These are phyloP conservation scores for Leptoclinus maculatus DNA, from an alignment of 2,797 vertebrate genomes.

Conservation along the genomic window DNA sequence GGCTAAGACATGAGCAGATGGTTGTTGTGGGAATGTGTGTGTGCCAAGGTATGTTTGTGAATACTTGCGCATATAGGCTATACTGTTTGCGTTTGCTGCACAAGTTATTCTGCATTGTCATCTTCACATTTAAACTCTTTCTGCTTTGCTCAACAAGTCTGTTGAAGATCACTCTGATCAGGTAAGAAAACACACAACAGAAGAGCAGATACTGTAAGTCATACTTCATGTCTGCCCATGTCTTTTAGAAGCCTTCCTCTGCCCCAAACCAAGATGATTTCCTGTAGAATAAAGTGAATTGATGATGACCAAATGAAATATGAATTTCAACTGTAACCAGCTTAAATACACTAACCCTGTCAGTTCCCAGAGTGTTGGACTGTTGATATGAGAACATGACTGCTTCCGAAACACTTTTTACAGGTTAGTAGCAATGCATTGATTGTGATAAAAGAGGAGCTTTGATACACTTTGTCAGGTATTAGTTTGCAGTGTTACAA, in stretches of 20 bases:
- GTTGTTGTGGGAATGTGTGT: slow-evolving; percentile 36
- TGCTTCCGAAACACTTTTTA: not conserved
- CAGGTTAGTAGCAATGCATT: not conserved
- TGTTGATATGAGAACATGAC: not conserved
- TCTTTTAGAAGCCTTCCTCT: not conserved
- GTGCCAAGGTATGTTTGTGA: slow-evolving; percentile 28
- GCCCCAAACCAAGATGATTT: slow-evolving; percentile 16
- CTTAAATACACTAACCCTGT: not conserved
- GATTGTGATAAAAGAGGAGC: not conserved
- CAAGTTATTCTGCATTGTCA: slow-evolving; percentile 2
- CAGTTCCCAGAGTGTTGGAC: not conserved
- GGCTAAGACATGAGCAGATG: slow-evolving; percentile 53
- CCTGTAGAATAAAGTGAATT: not conserved
- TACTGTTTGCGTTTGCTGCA: slow-evolving; percentile 6
- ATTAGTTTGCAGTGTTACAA: not conserved
- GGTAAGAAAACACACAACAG: not conserved
- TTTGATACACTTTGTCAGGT: not conserved
- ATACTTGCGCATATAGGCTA: not conserved
- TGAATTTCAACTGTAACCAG: not conserved
- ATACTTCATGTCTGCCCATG: not conserved
- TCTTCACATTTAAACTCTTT: not conserved
- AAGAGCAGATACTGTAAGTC: not conserved
- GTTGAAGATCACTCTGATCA: not conserved
- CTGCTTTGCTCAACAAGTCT: not conserved
- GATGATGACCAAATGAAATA: slow-evolving; percentile 10